phyloP scores from a whole-genome alignment of 64 coral and sea anemone genomes.

The Catalaphyllia jardinei region DNA sequence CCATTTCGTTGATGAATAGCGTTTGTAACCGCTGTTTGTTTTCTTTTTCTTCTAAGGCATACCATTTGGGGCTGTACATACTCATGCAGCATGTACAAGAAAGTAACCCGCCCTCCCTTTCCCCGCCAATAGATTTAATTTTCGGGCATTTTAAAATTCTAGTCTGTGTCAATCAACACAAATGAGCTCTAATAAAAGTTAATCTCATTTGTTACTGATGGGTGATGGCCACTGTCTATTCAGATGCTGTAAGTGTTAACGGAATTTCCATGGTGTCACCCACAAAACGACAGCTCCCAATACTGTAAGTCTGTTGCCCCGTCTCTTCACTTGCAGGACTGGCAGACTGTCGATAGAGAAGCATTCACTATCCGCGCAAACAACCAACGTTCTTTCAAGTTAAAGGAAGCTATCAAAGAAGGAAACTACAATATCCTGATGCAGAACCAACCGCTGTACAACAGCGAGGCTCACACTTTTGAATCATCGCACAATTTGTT shows the following conservation, averaged over 20 bases:
- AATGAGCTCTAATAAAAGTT: too few species aligned
- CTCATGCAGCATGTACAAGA: too few species aligned
- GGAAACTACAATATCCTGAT: conserved; percentile 69
- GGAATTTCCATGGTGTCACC: background rate
- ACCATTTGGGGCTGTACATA: too few species aligned
- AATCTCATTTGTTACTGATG: too few species aligned
- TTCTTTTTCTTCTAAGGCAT: too few species aligned
- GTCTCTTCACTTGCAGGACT: conserved; percentile 47
- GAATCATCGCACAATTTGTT: conserved; percentile 76
- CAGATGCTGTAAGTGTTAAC: background rate
- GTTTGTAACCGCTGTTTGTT: too few species aligned
- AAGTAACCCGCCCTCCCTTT: too few species aligned
- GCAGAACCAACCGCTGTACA: conserved; percentile 69
- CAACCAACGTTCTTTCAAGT: conserved; percentile 50
- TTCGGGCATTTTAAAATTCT: too few species aligned
- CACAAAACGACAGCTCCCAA: background rate
- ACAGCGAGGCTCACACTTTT: conserved; percentile 49
- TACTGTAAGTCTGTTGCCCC: background rate
- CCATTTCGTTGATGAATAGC: too few species aligned
- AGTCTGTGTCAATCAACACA: too few species aligned
- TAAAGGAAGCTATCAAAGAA: background rate
- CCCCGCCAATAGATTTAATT: too few species aligned
- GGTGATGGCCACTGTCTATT: too few species aligned
- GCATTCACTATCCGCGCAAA: conserved; percentile 65
- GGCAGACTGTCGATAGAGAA: conserved; percentile 67